Evolutionary conservation across 2,797 vertebrate genomes (phyloP).

Genomic region (Phalloptychus januarius): DNA sequence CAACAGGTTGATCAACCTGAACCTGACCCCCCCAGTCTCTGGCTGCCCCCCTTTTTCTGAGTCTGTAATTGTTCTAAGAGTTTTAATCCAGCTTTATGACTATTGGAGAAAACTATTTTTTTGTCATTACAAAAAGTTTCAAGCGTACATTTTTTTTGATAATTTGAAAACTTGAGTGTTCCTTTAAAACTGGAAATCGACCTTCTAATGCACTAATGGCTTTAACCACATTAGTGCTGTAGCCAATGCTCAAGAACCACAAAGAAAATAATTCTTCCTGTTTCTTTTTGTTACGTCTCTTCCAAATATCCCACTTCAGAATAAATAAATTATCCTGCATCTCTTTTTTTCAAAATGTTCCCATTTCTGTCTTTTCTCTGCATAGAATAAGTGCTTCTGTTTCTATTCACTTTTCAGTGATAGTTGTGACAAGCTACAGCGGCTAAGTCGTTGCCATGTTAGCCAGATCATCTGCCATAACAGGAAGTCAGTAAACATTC

Average conservation of each 20-base stretch:
- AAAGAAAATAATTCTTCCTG: constrained; percentile 17
- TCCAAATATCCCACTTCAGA: constrained; percentile 28
- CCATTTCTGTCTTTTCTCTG: constrained; percentile 13
- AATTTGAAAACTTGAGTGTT: background rate
- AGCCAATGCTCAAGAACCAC: constrained; percentile 20
- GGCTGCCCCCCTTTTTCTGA: background rate
- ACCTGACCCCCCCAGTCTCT: background rate
- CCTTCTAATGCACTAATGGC: background rate
- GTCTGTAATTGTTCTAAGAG: background rate
- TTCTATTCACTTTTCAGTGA: constrained; percentile 45
- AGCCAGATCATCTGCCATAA: constrained; percentile 70
- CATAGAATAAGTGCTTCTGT: constrained; percentile 3
- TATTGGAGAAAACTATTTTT: background rate
- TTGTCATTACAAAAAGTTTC: background rate
- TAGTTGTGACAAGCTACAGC: constrained; percentile 42
- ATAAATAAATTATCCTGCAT: constrained; percentile 22
- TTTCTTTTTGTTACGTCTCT: constrained; percentile 20
- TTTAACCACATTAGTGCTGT: background rate
- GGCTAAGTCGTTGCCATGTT: constrained; percentile 60
- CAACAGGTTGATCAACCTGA: background rate
- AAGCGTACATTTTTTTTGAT: background rate
- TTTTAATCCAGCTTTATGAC: background rate
- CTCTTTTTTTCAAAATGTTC: constrained; percentile 8
- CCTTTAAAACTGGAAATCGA: background rate
- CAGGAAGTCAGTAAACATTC: constrained; percentile 66